Base-by-base conservation (phyloP, 2,797 vertebrate species). In the Taeniopygia guttata region DNA sequence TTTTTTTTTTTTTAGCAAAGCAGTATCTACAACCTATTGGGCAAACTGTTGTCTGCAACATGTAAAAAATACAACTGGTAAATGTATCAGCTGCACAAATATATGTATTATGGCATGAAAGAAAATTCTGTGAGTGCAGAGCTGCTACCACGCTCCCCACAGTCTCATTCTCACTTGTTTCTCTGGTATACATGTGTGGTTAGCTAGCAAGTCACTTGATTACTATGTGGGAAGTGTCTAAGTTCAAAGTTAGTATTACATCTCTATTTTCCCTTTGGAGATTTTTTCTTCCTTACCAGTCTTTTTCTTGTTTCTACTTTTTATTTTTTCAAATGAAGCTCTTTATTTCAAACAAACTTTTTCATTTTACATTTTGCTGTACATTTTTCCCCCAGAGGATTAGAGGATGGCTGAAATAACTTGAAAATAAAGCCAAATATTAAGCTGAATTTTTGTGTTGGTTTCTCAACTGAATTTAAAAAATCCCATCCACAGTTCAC, bases 121-220 rank as follows among this genome's bases (percentile, higher is more conserved):
- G 87, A 84, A 93, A 95, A 82, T 43, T 75, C 63, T 77, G 27
- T 43, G 84, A 93, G 51, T 74, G 36, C n/a, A 93, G 95, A 95
- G 59, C 87, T 90, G 94, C 85, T 84, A 59, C 96, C 95, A 94
- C 94, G 93, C 92, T 82, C 77, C 55, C 88, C 54, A 46, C 45
- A 88, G 84, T 93, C 87, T 96, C 95, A 95, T 97, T 97, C 94
- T 94, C 96, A 92, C 94, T 96, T 96, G 52, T 60, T 96, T 88
- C 93, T 87, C 77, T 83, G 59, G 55, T 84, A 32, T 63, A 62
- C 38, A 22, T 58, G 54, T 89, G 74, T 70, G 92, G 79, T 60
- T 97, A 83, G 78, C 75, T 83, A 83, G 90, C 79, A 93, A 90
- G 80, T 84, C 62, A 60, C 91, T 96, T 84, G 89, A 95, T 95